phyloP scores from a whole-genome alignment of 1,140 invertebrate species.

The Caenorhabditis latens region DNA sequence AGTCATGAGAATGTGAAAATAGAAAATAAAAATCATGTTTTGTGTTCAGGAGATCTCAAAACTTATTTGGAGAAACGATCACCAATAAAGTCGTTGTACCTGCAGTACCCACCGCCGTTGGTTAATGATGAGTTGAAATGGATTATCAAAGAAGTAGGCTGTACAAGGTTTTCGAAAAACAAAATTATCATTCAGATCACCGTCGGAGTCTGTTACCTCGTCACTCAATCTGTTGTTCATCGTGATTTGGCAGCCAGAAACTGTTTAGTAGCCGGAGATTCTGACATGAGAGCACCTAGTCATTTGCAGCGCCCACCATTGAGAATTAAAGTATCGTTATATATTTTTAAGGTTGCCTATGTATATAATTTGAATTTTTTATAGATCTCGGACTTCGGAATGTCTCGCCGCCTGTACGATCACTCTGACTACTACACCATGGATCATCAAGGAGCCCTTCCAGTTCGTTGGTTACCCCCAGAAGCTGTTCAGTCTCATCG shows the following conservation, averaged over 20 bases:
- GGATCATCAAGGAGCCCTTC: conserved; percentile 74
- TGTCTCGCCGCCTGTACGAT: conserved; percentile 63
- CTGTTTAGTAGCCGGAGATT: conserved; percentile 87
- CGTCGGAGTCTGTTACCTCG: conserved; percentile 91
- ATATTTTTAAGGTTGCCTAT: too few relatives aligned
- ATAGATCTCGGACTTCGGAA: conserved; percentile 68
- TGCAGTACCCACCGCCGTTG: conserved; percentile 63
- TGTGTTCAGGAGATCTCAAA: conserved; percentile 76
- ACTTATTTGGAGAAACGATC: conserved; percentile 75
- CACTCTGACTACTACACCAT: conserved; percentile 65
- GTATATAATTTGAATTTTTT: not conserved
- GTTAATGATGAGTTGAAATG: conserved; percentile 57
- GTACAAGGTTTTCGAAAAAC: not conserved
- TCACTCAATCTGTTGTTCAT: conserved; percentile 94
- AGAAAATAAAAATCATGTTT: not conserved
- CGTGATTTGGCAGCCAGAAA: conserved; percentile 95
- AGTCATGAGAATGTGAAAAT: not conserved
- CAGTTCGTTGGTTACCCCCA: conserved; percentile 88
- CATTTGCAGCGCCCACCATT: conserved; percentile 59
- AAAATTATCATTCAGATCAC: conserved; percentile 56
- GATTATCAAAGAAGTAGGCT: conserved; percentile 61
- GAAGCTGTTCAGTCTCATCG: conserved; percentile 95
- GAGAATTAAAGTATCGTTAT: conserved; percentile 58
- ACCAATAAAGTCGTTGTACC: conserved; percentile 34
- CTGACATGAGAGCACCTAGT: conserved; percentile 43